Conservation (phyloP, 2,797 vertebrate species). For the Neoniphon sammara region DNA sequence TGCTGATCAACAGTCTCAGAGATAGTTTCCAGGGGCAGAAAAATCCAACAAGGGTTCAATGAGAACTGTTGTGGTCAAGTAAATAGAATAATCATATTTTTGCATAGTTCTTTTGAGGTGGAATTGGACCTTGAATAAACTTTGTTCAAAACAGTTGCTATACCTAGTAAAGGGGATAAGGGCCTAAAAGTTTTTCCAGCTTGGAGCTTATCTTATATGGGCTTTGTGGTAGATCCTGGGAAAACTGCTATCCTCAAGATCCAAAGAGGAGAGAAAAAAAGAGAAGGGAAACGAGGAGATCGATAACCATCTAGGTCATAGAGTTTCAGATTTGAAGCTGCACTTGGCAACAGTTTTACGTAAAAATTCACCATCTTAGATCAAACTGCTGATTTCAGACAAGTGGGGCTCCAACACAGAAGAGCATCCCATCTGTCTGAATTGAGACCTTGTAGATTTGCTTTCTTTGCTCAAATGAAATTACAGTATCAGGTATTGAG, state of each 20-base stretch:
- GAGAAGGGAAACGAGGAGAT: background rate
- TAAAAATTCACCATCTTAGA: background rate
- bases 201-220: constrained; percentile 11
- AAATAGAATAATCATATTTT: constrained; percentile 67
- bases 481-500: background rate
- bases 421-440: too few species aligned
- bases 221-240: constrained; percentile 7
- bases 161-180: constrained; percentile 37
- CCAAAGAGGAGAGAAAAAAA: background rate
- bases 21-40: constrained; percentile 61
- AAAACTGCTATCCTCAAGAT: background rate
- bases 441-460: background rate
- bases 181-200: constrained; percentile 9
- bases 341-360: background rate
- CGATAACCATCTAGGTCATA: background rate
- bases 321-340: background rate
- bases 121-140: constrained; percentile 69
- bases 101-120: constrained; percentile 42
- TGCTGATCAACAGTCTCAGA: constrained; percentile 42
- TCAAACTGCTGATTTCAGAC: too few species aligned
- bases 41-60: constrained; percentile 44
- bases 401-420: background rate
- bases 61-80: constrained; percentile 68
- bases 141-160: constrained; percentile 32
- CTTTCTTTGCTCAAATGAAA: background rate